Conservation (phyloP, 2,113 vertebrate genomes). For the Corythornis madagascariensis region DNA sequence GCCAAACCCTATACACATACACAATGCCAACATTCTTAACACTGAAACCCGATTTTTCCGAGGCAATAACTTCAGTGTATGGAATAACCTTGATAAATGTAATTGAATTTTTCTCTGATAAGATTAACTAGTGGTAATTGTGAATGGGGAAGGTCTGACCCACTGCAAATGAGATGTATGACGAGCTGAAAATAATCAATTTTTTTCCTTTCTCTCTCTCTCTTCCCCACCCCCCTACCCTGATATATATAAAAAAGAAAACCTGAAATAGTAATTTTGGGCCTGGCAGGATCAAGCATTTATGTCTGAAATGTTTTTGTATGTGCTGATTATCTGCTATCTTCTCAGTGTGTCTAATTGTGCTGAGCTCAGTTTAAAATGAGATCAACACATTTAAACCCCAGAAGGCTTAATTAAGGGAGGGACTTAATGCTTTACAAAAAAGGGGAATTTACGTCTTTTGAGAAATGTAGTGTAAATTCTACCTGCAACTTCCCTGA, state of each 20-base stretch:
- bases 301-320: slow-evolving; percentile 79
- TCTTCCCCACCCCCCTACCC: too few relatives aligned
- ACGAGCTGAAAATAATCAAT: slow-evolving; percentile 85
- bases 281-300: slow-evolving; percentile 72
- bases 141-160: slow-evolving; percentile 83
- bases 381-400: slow-evolving; percentile 93
- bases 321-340: slow-evolving; percentile 85
- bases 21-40: slow-evolving; percentile 80
- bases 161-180: slow-evolving; percentile 85
- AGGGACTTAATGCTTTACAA: slow-evolving; percentile 82
- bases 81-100: slow-evolving; percentile 97
- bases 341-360: slow-evolving; percentile 87
- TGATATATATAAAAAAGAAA: not conserved
- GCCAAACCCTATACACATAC: slow-evolving; percentile 43
- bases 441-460: slow-evolving; percentile 60
- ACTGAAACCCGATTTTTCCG: slow-evolving; percentile 75
- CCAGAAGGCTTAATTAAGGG: slow-evolving; percentile 97
- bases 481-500: slow-evolving; percentile 65
- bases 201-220: slow-evolving; percentile 49
- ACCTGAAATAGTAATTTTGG: slow-evolving; percentile 74
- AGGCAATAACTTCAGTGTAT: slow-evolving; percentile 82
- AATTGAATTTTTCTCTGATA: slow-evolving; percentile 97
- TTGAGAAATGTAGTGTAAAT: slow-evolving; percentile 63
- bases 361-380: slow-evolving; percentile 95
- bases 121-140: slow-evolving; percentile 95